Conservation (phyloP, 2,113 vertebrate species). For the Hylia prasina region DNA sequence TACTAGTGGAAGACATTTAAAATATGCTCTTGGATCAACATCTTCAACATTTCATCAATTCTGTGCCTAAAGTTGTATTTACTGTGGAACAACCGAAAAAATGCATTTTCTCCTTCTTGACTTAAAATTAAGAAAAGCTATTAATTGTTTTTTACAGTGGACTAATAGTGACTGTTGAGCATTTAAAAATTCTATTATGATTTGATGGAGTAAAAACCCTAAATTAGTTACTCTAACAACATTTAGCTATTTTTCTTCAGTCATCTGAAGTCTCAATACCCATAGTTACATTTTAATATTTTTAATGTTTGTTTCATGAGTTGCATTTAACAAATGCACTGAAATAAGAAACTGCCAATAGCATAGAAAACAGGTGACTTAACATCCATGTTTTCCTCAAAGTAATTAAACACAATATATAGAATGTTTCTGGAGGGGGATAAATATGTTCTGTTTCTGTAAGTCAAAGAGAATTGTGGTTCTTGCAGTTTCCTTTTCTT, state of each 20-base stretch:
- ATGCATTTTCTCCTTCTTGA: not conserved
- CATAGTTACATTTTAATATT: constrained; percentile 39
- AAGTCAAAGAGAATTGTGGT: not conserved
- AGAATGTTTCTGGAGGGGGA: not conserved
- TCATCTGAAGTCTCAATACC: not conserved
- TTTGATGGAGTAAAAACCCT: not conserved
- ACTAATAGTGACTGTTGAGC: not conserved
- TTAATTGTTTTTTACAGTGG: not conserved
- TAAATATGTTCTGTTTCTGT: constrained; percentile 27
- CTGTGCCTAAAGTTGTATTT: not conserved
- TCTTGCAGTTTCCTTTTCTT: not conserved
- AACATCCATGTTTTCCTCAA: not conserved
- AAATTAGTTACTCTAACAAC: not conserved
- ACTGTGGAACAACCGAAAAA: not conserved
- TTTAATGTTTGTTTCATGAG: not conserved
- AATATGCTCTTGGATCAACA: not conserved
- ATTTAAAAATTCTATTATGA: not conserved
- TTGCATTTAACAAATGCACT: not conserved
- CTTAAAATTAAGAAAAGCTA: not conserved
- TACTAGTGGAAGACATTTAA: not conserved
- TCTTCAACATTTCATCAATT: not conserved
- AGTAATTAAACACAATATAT: constrained; percentile 20
- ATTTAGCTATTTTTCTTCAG: not conserved
- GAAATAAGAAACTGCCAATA: not conserved
- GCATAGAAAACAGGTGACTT: not conserved